These are phyloP conservation scores for Umimayanthus kanabou DNA, from an alignment of 92 coral and sea anemone genomes.

Conservation along the genomic window DNA sequence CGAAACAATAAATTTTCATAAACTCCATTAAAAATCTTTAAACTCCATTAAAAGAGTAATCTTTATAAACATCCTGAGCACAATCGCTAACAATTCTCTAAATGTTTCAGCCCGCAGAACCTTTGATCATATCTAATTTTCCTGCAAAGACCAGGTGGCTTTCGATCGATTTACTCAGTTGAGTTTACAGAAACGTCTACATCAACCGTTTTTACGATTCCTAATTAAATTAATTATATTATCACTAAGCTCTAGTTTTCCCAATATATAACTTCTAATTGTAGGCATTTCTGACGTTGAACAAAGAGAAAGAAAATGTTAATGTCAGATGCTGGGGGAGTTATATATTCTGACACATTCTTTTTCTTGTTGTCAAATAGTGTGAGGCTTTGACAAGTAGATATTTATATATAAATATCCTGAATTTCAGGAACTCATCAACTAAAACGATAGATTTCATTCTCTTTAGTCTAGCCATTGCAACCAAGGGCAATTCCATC, in stretches of 20 bases:
- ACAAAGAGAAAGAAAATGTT: not conserved
- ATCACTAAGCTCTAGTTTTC: not conserved
- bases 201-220: not conserved
- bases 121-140: not conserved
- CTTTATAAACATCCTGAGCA: not conserved
- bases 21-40: slow-evolving; percentile 2
- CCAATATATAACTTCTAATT: slow-evolving; percentile 5
- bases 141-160: not conserved
- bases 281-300: not conserved
- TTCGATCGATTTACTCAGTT: not conserved
- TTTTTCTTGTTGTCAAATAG: slow-evolving; percentile 3
- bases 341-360: not conserved
- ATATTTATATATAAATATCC: not conserved
- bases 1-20: not conserved
- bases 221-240: slow-evolving; percentile 23
- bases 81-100: not conserved
- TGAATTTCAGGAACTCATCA: not conserved
- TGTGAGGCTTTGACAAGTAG: not conserved
- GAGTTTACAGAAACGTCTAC: slow-evolving; percentile 1
- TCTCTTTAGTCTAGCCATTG: not conserved
- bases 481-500: not conserved
- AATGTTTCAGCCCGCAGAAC: not conserved
- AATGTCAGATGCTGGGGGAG: not conserved
- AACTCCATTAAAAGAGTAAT: slow-evolving; percentile 7
- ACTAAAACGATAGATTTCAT: not conserved